Conservation (phyloP, 2,113 vertebrate species). For the Pandion haliaetus region DNA sequence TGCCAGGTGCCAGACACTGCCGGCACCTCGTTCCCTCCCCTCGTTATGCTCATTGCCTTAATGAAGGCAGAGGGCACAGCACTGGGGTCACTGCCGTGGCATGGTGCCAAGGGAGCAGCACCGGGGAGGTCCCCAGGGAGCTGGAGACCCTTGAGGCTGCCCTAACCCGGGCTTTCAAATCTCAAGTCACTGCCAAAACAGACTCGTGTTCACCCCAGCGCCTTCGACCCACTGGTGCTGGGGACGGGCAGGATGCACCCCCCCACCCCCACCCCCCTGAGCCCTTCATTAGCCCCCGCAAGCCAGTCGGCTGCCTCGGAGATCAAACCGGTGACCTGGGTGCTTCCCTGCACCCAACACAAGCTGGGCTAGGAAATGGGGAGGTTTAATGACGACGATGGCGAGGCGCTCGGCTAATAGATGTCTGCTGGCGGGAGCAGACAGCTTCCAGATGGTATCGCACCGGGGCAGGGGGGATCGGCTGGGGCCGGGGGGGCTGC, state of each 20-base stretch:
- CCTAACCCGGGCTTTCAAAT: not conserved
- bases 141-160: not conserved
- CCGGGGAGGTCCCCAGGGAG: not conserved
- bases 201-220: rapidly evolving
- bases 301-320: not conserved
- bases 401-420: not conserved
- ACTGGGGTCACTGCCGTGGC: not conserved
- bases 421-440: conserved; percentile 51
- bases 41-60: not conserved
- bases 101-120: not conserved
- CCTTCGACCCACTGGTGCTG: not conserved
- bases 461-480: not conserved
- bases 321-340: conserved; percentile 38
- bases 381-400: conserved; percentile 1
- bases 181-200: not conserved
- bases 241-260: not conserved
- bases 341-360: not conserved
- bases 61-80: not conserved
- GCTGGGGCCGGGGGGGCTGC: not conserved
- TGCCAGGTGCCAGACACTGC: not conserved
- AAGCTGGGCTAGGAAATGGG: not conserved
- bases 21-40: not conserved
- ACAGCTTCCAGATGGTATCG: conserved; percentile 67
- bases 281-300: not conserved
- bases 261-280: rapidly evolving